Conservation (phyloP, 2,113 vertebrate species). For the Tyto alba region DNA sequence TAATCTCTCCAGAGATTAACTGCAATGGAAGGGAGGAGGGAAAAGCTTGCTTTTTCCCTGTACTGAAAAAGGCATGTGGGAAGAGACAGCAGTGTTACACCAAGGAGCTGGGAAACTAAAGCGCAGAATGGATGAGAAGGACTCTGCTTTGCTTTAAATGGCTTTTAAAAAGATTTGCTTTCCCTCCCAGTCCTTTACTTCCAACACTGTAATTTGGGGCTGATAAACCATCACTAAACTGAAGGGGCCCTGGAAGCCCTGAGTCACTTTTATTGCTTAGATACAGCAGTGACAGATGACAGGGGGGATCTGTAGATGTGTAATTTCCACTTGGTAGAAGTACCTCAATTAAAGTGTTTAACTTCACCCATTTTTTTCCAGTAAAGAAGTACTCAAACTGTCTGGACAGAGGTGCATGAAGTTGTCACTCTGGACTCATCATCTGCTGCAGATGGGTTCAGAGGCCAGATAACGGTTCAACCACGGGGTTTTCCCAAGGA, state of each 20-base stretch:
- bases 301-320: fast-evolving
- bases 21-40: neutral
- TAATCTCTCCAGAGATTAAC: neutral
- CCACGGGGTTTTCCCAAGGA: neutral
- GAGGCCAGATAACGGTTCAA: neutral
- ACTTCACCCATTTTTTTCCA: neutral
- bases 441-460: neutral
- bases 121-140: neutral
- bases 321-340: neutral
- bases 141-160: neutral
- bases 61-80: neutral
- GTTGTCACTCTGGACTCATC: neutral
- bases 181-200: neutral
- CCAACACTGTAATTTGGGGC: neutral
- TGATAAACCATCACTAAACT: neutral
- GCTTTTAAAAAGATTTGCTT: neutral
- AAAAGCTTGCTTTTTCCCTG: neutral
- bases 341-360: neutral
- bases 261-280: neutral
- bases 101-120: neutral
- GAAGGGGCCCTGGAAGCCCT: neutral
- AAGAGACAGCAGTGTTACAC: neutral
- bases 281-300: neutral
- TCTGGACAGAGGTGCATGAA: neutral
- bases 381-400: neutral